Conservation (phyloP, 2,888 invertebrate genomes). For the Ornithoptera priamus region DNA sequence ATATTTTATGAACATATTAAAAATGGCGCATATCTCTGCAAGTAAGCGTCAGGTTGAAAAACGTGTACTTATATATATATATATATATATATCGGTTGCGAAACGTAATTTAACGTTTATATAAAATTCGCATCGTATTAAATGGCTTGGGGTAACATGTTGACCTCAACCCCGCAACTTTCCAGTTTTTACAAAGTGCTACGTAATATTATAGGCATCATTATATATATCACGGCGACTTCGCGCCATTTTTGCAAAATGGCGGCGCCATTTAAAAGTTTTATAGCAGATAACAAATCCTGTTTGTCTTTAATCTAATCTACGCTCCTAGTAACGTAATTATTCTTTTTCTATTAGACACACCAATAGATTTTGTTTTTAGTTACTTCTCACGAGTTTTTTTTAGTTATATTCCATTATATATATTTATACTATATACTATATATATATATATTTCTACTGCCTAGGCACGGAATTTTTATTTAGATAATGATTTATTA, state of each 20-base stretch:
- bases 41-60: background rate
- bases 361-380: too few relatives aligned
- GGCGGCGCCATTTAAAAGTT: constrained; percentile 4
- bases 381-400: too few relatives aligned
- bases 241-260: constrained; percentile 13
- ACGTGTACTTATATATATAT: background rate
- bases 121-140: constrained; percentile 24
- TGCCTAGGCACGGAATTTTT: too few relatives aligned
- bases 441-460: too few relatives aligned
- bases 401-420: too few relatives aligned
- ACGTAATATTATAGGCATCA: constrained; percentile 16
- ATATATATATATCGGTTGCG: background rate
- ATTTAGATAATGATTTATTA: too few relatives aligned
- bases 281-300: background rate
- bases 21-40: too few relatives aligned
- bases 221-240: constrained; percentile 16
- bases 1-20: background rate
- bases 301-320: background rate
- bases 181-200: constrained; percentile 22
- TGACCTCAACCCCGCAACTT: constrained; percentile 24
- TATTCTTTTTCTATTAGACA: too few relatives aligned
- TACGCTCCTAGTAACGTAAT: background rate
- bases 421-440: too few relatives aligned
- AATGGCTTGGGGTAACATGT: constrained; percentile 21
- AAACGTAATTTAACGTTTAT: constrained; percentile 20